Base-by-base conservation (phyloP, 2,113 vertebrate genomes). In the Sclerurus mexicanus region DNA sequence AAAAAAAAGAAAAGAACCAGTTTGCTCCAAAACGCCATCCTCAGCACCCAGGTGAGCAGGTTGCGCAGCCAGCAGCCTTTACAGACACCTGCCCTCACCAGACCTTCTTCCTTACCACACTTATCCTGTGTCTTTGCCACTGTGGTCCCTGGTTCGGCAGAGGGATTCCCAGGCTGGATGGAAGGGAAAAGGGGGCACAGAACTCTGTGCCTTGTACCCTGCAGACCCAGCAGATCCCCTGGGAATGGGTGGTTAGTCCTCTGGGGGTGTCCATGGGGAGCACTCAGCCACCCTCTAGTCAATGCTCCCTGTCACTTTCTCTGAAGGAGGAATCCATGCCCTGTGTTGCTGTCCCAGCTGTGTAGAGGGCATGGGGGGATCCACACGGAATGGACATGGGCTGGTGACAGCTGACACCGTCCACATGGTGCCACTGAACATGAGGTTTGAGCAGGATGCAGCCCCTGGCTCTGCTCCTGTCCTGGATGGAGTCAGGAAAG, bases 281-380 rank as follows among this genome's bases (percentile, higher is more conserved):
- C 23, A 4, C 55, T 19, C 28, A 1, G n/a, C 2, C 33, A 14
- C 33, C 33, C 22, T 59, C n/a, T 19, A 8, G 33, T 24, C 0
- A 1, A 12, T 21, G 11, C 14, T 67, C 28, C 2, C 24, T 2
- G 2, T 20, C 2, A 0, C 33, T 46, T 4, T 12, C 37, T 23
- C 46, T n/a, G 67, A 1, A 3, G 42, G 35, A 42, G 22, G 42
- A 35, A 7, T 19, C 27, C 46, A 7, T 3, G 23, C 18, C 21
- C 73, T 37, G 63, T 9, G 7, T 46, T 2, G 3, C 55, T 53
- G 55, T 22, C 58, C 42, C 58, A 31, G 67, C 67, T 15, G 44
- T 2, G 68, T 35, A 16, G 27, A 12, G 31, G 66, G 35, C 5
- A 7, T 6, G 4, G 91, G 78, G 58, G 46, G 39, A 6, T 1